Base-by-base conservation (phyloP, 1,140 invertebrate species). In the Anagrus nilaparvatae region DNA sequence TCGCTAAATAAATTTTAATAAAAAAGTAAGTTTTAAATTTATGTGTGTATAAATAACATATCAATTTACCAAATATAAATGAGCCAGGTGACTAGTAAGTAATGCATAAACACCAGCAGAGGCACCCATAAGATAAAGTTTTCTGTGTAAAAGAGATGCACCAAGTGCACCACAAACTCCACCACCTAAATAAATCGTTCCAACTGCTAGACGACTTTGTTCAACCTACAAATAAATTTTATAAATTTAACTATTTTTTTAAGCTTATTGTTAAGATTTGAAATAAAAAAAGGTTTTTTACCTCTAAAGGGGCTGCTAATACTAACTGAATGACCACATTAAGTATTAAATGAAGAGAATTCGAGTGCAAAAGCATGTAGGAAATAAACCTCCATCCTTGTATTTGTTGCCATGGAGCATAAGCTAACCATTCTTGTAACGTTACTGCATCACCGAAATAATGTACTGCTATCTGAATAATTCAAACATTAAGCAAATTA, bases 101-200 rank as follows among this genome's bases (percentile, higher is more conserved):
- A 97, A 66, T 20, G 91, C 85, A 69, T 96, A 97, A 37, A 92
- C 88, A n/a, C 91, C 92, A 10, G 87, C 92, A 33, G 88, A 93
- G 30, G 92, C 87, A 13, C 93, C 93, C 32, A 91, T 81, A 39
- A 97, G 72, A 49, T 72, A 78, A 30, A 87, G 74, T 52, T 71
- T 63, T 1, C 87, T 84, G 64, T 93, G 87, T 50, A 86, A 65
- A 46, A 85, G 73, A 7, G 84, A 86, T 7, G 86, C 82, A 24
- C 84, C 82, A 27, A 87, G 63, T 2, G 82, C 81, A 33, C 85
- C 81, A 25, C 71, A 75, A 30, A 76, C 60, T 29, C 80, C 79
- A 16, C 85, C 85, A 10, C 72, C 70, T 5, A 77, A 41, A 65
- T 87, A 90, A 50, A 88, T 67, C 14, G 75, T 51, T 20, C 76